These are phyloP conservation scores for Corythornis vintsioides DNA, from an alignment of 2,113 vertebrate species.

Conservation along the genomic window DNA sequence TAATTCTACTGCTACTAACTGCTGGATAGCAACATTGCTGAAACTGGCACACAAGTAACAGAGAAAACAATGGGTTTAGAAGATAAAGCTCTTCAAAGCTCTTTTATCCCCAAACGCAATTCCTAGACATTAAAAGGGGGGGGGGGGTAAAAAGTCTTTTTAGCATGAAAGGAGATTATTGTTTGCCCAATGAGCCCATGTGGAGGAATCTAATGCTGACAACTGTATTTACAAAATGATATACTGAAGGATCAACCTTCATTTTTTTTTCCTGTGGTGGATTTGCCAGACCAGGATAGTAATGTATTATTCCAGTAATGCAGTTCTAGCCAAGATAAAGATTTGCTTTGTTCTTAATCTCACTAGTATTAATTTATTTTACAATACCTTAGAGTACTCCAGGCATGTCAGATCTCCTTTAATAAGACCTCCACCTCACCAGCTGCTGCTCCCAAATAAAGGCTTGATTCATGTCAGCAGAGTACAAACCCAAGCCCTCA, in stretches of 20 bases:
- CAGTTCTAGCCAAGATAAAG: slow-evolving; percentile 7
- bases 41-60: neutral
- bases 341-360: slow-evolving; percentile 45
- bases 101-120: slow-evolving; percentile 24
- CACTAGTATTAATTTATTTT: slow-evolving; percentile 45
- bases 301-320: slow-evolving; percentile 20
- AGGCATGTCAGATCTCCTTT: neutral
- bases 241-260: slow-evolving; percentile 10
- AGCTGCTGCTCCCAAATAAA: slow-evolving; percentile 19
- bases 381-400: neutral
- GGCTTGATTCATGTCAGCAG: neutral
- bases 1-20: neutral
- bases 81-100: slow-evolving; percentile 53
- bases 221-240: slow-evolving; percentile 27
- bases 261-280: neutral
- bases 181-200: neutral
- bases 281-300: neutral
- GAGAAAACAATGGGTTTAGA: slow-evolving; percentile 43
- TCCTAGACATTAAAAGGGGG: neutral
- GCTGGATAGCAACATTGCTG: neutral
- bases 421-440: neutral
- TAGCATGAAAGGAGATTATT: slow-evolving; percentile 33
- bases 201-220: slow-evolving; percentile 29
- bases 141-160: neutral
- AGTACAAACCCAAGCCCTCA: neutral